Evolutionary conservation across 2,797 vertebrate species (phyloP), one percentile per base, ranked within the genome.

Genomic region (Alcedo quadribrachys): DNA sequence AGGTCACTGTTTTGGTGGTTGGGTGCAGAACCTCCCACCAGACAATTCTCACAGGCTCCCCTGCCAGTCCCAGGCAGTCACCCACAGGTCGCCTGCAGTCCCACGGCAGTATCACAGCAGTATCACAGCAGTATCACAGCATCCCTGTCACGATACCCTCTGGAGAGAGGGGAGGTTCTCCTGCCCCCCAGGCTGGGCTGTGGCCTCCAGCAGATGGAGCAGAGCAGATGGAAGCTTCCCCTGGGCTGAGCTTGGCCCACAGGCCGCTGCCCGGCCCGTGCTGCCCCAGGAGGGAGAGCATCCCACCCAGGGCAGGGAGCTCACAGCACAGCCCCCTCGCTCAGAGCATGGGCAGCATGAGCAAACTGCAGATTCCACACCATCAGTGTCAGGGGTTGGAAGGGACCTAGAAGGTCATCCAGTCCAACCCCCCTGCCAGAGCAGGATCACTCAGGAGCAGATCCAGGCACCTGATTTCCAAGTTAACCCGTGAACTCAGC

Each of bases 191-290:
- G 37, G 37, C 37, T 40, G 37, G 37, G 37, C 37, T 40, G 37
- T 40, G 37, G 37, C 37, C 13, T 40, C 37, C 37, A 40, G 37
- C 37, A 40, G 37, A 15, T 15, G 37, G 37, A 40, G 68, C 75
- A 71, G 57, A 91, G 85, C 84, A 90, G 57, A 89, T 57, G 86
- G 85, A 93, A 94, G 90, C 90, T 79, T 94, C 88, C 94, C 53
- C 75, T 55, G 87, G 63, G 57, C 63, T 74, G 63, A n/a, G 90
- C 78, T 94, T 94, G 84, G 94, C 90, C 90, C 88, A 86, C 63
- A 84, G 70, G 81, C 11, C 77, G 57, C 55, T 53, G 42, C 75
- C 91, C 76, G 57, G 82, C 79, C 28, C 57, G 55, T 50, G 25
- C 22, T 63, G 50, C 68, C 84, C 57, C 57, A 82, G 0, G 15